Percentiles rank a stretch among this genome's conserved stretches.
phyloP scores from a whole-genome alignment of 2,113 vertebrate species.

The Columba livia region DNA sequence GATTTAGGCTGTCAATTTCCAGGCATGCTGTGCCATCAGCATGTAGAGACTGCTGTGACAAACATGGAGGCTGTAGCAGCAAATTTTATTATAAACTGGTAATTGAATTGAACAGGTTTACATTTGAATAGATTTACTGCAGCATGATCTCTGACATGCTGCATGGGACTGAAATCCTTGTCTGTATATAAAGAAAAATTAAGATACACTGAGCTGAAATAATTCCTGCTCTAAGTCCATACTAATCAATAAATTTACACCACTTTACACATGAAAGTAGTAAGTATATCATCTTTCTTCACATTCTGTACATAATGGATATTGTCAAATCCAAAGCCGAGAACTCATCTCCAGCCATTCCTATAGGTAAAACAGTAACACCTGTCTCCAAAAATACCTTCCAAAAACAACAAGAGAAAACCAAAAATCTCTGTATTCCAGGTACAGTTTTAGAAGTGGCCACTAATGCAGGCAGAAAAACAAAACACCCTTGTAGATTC shows the following conservation, averaged over 20 bases:
- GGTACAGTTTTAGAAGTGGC: not conserved
- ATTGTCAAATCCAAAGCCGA: not conserved
- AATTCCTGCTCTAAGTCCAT: not conserved
- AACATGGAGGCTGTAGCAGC: conserved; percentile 71
- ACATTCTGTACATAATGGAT: not conserved
- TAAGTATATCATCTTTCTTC: not conserved
- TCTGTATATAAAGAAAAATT: conserved; percentile 68
- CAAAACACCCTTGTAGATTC: not conserved
- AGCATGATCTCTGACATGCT: conserved; percentile 75
- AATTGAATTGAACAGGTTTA: conserved; percentile 87
- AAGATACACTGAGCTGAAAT: conserved; percentile 10
- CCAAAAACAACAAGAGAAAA: not conserved
- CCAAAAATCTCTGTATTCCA: not conserved
- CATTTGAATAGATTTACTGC: conserved; percentile 85
- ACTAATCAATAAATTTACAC: not conserved
- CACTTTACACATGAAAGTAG: not conserved
- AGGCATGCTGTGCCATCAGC: conserved; percentile 76
- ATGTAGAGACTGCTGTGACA: conserved; percentile 77
- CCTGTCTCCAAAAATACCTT: not conserved
- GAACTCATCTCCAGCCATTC: not conserved
- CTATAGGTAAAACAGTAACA: not conserved
- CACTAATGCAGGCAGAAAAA: not conserved
- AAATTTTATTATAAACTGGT: conserved; percentile 83
- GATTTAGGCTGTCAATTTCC: conserved; percentile 81
- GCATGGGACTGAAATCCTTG: conserved; percentile 67